Conservation (phyloP, 2,888 invertebrate genomes). For the Drosophila falleni region DNA sequence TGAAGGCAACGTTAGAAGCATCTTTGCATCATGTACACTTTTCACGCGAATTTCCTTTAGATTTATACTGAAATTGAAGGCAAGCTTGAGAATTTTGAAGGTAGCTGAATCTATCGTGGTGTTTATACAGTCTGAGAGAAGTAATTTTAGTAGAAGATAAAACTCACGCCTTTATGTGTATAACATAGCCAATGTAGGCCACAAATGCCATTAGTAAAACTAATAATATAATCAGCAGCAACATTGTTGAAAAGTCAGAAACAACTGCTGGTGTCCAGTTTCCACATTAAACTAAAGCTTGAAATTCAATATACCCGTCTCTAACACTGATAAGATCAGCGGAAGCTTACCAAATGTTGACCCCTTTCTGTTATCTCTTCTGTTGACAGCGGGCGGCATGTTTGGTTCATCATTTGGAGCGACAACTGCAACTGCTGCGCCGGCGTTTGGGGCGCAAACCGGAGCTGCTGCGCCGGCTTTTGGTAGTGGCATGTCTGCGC, state of each 20-base stretch:
- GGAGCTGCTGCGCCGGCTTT: slow-evolving; percentile 49
- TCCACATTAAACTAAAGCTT: slow-evolving; percentile 42
- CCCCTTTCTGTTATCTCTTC: slow-evolving; percentile 52
- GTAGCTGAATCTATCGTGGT: neutral
- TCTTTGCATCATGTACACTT: slow-evolving; percentile 60
- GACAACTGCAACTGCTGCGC: slow-evolving; percentile 36
- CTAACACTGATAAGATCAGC: slow-evolving; percentile 55
- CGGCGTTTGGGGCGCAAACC: slow-evolving; percentile 35
- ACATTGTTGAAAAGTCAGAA: slow-evolving; percentile 19
- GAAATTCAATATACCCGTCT: neutral
- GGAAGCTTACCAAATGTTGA: slow-evolving; percentile 55
- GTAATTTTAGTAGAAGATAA: neutral
- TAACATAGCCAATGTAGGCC: slow-evolving; percentile 57
- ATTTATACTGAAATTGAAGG: slow-evolving; percentile 53
- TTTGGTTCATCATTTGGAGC: slow-evolving; percentile 82
- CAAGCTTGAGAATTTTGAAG: neutral
- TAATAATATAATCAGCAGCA: slow-evolving; percentile 38
- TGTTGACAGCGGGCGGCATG: slow-evolving; percentile 74
- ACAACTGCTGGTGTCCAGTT: slow-evolving; percentile 28
- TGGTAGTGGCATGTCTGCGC: slow-evolving; percentile 66
- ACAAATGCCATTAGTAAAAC: slow-evolving; percentile 39
- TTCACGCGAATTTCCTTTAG: slow-evolving; percentile 58
- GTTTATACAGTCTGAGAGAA: no score
- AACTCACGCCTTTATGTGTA: slow-evolving; percentile 69
- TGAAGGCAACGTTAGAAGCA: slow-evolving; percentile 50